phyloP scores from a whole-genome alignment of 2,888 invertebrate species.

The Tachina lurida region DNA sequence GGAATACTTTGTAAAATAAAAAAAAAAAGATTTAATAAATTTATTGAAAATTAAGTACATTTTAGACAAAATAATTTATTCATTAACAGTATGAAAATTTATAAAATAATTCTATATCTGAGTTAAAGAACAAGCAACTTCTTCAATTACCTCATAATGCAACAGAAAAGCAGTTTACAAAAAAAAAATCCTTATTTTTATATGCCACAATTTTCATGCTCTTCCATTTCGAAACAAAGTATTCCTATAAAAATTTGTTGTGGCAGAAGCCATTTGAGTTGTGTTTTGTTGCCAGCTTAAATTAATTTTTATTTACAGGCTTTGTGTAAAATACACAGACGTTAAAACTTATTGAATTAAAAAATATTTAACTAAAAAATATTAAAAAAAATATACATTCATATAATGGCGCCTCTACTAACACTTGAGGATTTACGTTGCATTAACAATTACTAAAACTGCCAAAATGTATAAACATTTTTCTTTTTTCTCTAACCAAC shows the following conservation, averaged over 20 bases:
- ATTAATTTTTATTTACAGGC: neutral
- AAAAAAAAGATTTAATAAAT: too few relatives aligned
- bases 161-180: neutral
- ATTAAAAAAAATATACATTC: neutral
- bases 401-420: neutral
- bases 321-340: neutral
- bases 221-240: neutral
- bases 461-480: slow-evolving; percentile 15
- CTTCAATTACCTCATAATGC: too few relatives aligned
- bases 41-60: too few relatives aligned
- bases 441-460: slow-evolving; percentile 38
- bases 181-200: neutral
- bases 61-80: too few relatives aligned
- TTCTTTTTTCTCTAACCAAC: neutral
- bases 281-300: slow-evolving; percentile 9
- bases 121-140: too few relatives aligned
- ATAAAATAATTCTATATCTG: too few relatives aligned
- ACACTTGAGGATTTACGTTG: slow-evolving; percentile 23
- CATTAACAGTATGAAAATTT: too few relatives aligned
- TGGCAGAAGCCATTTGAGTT: slow-evolving; percentile 2
- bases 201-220: neutral
- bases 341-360: slow-evolving; percentile 16
- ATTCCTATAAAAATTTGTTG: neutral
- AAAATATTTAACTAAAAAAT: slow-evolving; percentile 14
- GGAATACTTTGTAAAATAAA: too few relatives aligned